These are phyloP conservation scores for Cyclina sinensis DNA, from an alignment of 1,140 invertebrate species.

Conservation along the genomic window DNA sequence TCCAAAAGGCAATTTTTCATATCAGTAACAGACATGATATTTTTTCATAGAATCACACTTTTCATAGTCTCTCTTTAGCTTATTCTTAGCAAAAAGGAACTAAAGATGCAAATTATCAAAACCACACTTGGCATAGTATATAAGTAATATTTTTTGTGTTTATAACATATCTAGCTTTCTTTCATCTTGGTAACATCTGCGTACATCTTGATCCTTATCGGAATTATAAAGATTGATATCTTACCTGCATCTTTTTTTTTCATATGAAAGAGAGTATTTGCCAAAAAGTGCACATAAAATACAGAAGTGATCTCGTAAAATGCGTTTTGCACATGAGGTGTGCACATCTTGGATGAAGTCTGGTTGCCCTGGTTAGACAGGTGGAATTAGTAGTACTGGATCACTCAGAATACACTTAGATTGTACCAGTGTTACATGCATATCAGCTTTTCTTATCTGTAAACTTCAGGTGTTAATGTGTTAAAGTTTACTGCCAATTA, in stretches of 20 bases:
- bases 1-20: no score
- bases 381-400: not conserved
- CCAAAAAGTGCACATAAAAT: not conserved
- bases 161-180: not conserved
- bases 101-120: no score
- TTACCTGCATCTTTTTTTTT: not conserved
- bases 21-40: no score
- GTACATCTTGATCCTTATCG: not conserved
- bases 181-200: not conserved
- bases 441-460: no score
- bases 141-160: no score
- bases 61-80: no score
- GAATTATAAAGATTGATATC: not conserved
- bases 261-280: not conserved
- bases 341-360: not conserved
- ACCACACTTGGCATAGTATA: no score
- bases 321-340: not conserved
- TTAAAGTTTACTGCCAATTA: no score
- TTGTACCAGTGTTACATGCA: not conserved
- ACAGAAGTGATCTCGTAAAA: not conserved
- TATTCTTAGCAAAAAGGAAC: no score
- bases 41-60: no score
- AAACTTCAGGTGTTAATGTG: no score
- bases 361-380: not conserved
- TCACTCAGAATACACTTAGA: not conserved